Evolutionary conservation across 2,888 invertebrate genomes (phyloP), one percentile per base, ranked within the genome.

Genomic region (Physocephala rufipes): DNA sequence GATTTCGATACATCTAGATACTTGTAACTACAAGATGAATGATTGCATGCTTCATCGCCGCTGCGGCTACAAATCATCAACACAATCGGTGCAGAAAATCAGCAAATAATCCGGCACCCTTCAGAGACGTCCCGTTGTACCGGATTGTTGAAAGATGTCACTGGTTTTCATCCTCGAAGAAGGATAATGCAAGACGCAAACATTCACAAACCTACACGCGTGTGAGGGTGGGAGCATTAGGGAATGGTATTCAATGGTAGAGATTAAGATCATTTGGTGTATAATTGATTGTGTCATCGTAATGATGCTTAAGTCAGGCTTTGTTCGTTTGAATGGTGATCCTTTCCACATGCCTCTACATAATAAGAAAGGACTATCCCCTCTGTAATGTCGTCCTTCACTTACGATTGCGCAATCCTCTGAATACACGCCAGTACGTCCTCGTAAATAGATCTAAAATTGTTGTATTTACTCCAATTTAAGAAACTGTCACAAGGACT

Each of bases 241-340:
- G 67, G 47, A 67, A 67, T 58, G 26, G 7, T 26, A 28, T 9
- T 53, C n/a, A 53, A 61, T 55, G 69, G 61, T 58, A 59, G 70
- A 70, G 75, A 74, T 75, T 75, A 74, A 63, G 66, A 71, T 64
- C 71, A 70, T 73, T 71, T 70, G 74, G 58, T 75, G 77, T 78
- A 78, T 81, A 82, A 81, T 81, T 82, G 82, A 75, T 80, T 78
- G 77, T 80, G 79, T 81, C 80, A 81, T 71, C 68, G 67, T 66
- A n/a, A n/a, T n/a, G 68, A 51, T 68, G 67, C 58, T 67, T 58
- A 67, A 67, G 58, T 67, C 67, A 67, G 28, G 28, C 68, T 68
- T 68, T 68, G 67, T 68, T n/a, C n/a, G n/a, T n/a, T n/a, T 49
- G 49, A 47, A 61, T 61, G 61, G 13, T 45, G 43, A 43, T 36